Conservation (phyloP, 2,797 vertebrate species). For the Rhodeus uyekii region DNA sequence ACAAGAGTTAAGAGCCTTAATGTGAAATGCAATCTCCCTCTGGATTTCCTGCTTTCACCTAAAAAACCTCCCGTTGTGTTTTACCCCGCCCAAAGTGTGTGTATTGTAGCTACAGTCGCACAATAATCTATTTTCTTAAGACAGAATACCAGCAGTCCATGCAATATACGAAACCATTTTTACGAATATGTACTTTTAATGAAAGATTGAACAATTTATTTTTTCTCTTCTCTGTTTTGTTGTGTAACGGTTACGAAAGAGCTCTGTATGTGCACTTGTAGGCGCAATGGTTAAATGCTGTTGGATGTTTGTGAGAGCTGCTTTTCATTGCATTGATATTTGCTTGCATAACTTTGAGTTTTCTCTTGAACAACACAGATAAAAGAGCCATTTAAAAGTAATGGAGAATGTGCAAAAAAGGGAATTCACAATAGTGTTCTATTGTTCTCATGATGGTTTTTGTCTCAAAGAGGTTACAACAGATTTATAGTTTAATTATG, state of each 20-base stretch:
- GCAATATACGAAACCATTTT: constrained; percentile 58
- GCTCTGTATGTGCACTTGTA: constrained; percentile 28
- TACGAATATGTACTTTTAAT: constrained; percentile 58
- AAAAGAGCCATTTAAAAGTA: constrained; percentile 38
- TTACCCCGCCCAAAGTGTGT: constrained; percentile 46
- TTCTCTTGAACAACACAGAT: constrained; percentile 27
- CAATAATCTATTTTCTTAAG: constrained; percentile 64
- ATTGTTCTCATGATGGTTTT: constrained; percentile 40
- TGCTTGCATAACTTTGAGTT: constrained; percentile 32
- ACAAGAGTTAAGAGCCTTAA: constrained; percentile 53
- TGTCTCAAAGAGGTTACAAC: constrained; percentile 45
- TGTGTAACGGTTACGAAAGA: constrained; percentile 29
- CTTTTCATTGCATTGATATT: constrained; percentile 36
- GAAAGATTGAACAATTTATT: constrained; percentile 43
- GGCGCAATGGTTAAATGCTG: constrained; percentile 16
- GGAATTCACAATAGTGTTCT: constrained; percentile 40
- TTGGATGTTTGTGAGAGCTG: constrained; percentile 18
- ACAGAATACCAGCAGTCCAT: constrained; percentile 61
- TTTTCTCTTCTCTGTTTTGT: constrained; percentile 41
- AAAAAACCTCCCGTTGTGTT: neutral
- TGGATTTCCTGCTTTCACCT: neutral
- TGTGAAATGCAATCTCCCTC: constrained; percentile 42
- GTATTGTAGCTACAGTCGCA: constrained; percentile 65
- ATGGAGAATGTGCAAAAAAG: constrained; percentile 50
- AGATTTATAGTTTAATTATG: constrained; percentile 54